Base-by-base conservation (phyloP, 2,888 invertebrate species). In the Carabus problematicus region DNA sequence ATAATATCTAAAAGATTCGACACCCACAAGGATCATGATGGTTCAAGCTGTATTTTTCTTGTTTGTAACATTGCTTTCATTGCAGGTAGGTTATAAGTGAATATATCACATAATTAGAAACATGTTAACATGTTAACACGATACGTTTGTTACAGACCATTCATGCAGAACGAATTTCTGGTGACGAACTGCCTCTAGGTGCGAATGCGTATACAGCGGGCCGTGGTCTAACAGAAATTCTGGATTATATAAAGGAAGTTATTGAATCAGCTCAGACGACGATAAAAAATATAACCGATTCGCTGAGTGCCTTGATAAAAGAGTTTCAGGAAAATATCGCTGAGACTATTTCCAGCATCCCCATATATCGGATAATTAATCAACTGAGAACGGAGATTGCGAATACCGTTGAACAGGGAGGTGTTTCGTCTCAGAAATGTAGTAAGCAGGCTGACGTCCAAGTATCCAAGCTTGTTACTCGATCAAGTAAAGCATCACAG, bases 351-450 rank as follows among this genome's bases (percentile, higher is more conserved):
- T 55, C 64, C 4, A 18, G 45, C 39, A 29, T 64, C 43, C 59
- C 59, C 29, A 60, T 67, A 14, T 19, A 47, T 11, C 14, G 16
- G 9, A 4, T 67, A 2, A 42, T 49, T 39, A 12, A 47, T 6
- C 67, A 67, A 60, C 29, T 60, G 41, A 67, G 60, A 42, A 8
- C 41, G n/a, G 60, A 67, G 49, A 55, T 67, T 12, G 42, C 58
- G 18, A 42, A 67, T 8, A 39, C 60, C 18, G 49, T 67, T 16
- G 42, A 39, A 3, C 7, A 60, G 6, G 67, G 60, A n/a, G 67
- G 67, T 4, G 19, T 8, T 43, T 29, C 39, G 14, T 59, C 60
- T 11, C 41, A 60, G 11, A 49, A 19, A 18, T 67, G 67, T 19
- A 47, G 39, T 8, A 47, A 47, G 4, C 14, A 41, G 1, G 67